Evolutionary conservation across 2,797 vertebrate genomes (phyloP).

Genomic region (Liasis olivaceus): DNA sequence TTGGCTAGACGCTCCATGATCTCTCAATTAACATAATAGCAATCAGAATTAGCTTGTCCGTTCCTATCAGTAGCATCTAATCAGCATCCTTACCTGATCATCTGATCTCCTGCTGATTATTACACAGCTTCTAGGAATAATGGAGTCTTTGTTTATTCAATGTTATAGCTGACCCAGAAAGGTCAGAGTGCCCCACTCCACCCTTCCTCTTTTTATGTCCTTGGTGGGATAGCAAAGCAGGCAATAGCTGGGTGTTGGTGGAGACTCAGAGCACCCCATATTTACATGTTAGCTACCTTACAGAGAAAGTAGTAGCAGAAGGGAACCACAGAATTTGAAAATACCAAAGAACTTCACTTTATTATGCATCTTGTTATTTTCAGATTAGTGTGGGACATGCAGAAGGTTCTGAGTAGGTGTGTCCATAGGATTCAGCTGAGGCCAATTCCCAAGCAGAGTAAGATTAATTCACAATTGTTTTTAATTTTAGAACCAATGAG

Average conservation of each 20-base stretch:
- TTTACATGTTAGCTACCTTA: background rate
- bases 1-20: slow-evolving; percentile 5
- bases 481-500: background rate
- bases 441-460: background rate
- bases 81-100: slow-evolving; percentile 64
- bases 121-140: slow-evolving; percentile 50
- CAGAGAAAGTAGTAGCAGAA: background rate
- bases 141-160: slow-evolving; percentile 58
- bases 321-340: background rate
- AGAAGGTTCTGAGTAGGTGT: background rate
- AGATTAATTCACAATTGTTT: background rate
- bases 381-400: background rate
- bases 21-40: slow-evolving; percentile 57
- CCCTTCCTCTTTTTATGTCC: slow-evolving; percentile 43
- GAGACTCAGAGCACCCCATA: background rate
- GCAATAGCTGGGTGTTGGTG: background rate
- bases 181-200: slow-evolving; percentile 49
- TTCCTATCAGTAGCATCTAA: slow-evolving; percentile 63
- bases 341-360: background rate
- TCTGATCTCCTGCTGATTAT: slow-evolving; percentile 66
- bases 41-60: slow-evolving; percentile 54
- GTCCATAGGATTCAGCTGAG: background rate
- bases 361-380: background rate
- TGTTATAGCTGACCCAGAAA: slow-evolving; percentile 39
- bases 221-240: slow-evolving; percentile 45